These are phyloP conservation scores for Therioaphis trifolii DNA, from an alignment of 2,888 invertebrate species.

Conservation along the genomic window DNA sequence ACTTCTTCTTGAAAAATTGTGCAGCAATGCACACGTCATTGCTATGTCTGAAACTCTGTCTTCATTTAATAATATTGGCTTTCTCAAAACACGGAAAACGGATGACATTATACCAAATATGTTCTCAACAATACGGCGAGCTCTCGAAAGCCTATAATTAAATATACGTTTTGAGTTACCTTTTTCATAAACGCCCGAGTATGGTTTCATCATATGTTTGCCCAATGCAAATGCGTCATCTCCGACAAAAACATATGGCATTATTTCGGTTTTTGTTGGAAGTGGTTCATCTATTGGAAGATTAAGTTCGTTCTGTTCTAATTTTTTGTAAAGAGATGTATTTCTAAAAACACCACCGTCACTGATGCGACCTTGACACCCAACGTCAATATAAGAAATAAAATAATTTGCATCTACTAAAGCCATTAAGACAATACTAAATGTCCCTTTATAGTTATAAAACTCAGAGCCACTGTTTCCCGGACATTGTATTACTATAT, in stretches of 20 bases:
- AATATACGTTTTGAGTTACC: slow-evolving; percentile 9
- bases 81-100: not conserved
- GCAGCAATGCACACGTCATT: not conserved
- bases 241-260: slow-evolving; percentile 54
- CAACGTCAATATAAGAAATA: slow-evolving; percentile 56
- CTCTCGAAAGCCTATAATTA: slow-evolving; percentile 9
- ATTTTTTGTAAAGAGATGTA: slow-evolving; percentile 9
- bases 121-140: not conserved
- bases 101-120: slow-evolving; percentile 1
- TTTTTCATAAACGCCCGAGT: slow-evolving; percentile 29
- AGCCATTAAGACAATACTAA: slow-evolving; percentile 53
- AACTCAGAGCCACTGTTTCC: slow-evolving; percentile 35
- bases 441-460: slow-evolving; percentile 53
- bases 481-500: slow-evolving; percentile 38
- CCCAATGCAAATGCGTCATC: slow-evolving; percentile 55
- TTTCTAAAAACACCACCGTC: slow-evolving; percentile 53
- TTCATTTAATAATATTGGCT: not conserved
- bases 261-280: not conserved
- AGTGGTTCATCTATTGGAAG: slow-evolving; percentile 33
- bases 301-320: slow-evolving; percentile 8
- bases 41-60: not conserved
- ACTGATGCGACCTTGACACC: slow-evolving; percentile 42
- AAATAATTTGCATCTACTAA: slow-evolving; percentile 51
- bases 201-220: not conserved
- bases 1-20: too few species aligned